Evolutionary conservation across 2,113 vertebrate genomes (phyloP).

Genomic region (Microcebus lehilahytsara): DNA sequence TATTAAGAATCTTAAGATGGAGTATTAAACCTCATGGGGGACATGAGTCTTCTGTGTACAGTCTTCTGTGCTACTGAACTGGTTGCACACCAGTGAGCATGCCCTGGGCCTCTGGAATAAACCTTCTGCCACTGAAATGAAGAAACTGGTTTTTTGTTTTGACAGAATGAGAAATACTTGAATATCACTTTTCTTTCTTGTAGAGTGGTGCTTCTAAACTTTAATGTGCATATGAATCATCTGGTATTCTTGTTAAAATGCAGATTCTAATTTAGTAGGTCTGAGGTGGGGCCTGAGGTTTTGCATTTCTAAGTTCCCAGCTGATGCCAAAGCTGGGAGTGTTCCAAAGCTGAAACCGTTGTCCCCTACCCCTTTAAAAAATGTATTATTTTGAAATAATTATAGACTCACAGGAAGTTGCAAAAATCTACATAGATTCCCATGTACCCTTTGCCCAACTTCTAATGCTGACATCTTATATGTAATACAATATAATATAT

Average conservation of each 20-base stretch:
- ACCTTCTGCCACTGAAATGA: background rate
- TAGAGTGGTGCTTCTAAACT: background rate
- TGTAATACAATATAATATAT: background rate
- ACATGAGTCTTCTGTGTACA: background rate
- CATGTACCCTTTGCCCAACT: background rate
- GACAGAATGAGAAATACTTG: background rate
- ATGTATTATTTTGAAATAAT: too few relatives aligned
- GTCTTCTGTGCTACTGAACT: background rate
- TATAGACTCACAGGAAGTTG: too few relatives aligned
- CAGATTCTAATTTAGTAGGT: slow-evolving; percentile 25
- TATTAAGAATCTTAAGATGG: slow-evolving; percentile 1
- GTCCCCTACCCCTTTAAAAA: too few relatives aligned
- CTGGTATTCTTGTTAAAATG: slow-evolving; percentile 4
- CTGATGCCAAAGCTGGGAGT: too few relatives aligned
- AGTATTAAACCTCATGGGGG: background rate
- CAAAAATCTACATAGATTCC: background rate
- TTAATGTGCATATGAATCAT: background rate
- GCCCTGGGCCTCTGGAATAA: background rate
- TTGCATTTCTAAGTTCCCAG: too few relatives aligned
- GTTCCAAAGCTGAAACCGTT: too few relatives aligned
- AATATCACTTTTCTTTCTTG: slow-evolving; percentile 24
- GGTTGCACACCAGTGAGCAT: background rate
- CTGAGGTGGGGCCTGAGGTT: too few relatives aligned
- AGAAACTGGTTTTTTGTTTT: background rate
- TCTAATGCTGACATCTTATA: background rate